Base-by-base conservation (phyloP, 2,113 vertebrate genomes). In the Pteruthius melanotis region DNA sequence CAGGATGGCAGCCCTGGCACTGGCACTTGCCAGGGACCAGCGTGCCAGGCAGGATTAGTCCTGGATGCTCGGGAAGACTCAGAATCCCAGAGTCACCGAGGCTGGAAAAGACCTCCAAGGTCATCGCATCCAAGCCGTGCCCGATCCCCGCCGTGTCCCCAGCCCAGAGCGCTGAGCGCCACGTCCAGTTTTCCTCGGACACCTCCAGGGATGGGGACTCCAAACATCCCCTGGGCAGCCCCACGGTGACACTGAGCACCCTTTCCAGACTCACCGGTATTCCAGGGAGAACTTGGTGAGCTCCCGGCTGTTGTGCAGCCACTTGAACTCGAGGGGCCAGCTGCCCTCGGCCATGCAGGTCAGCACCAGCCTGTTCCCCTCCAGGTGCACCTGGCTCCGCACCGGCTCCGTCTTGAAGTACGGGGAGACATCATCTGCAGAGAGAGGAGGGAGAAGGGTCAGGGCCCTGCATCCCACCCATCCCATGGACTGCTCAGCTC, bases 271-370 rank as follows among this genome's bases (percentile, higher is more conserved):
- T 97, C 96, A 99, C 99, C 99, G 98, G 98, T 99, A 99, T 64
- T 99, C 99, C 97, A 99, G 96, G 28, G 99, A 99, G 98, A 99
- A 99, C 68, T 98, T 98, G n/a, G 99, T 99, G 80, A 99, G 98
- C 97, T 99, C 99, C 2, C 91, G 98, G 39, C 97, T 98, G 75
- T 99, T 99, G 97, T 99, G 99, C 28, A 99, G 98, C 99, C 99
- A 99, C 96, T 99, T 99, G 97, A 99, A 99, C 97, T 99, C 99
- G 24, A 99, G 98, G 0, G 99, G 99, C 99, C 99, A 99, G 97
- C 99, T 99, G 96, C 99, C 99, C 96, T 99, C 99, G 0, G 99
- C 99, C 99, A 99, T 99, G 98, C 99, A 99, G 11, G 99, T 99
- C 44, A 99, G 98, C 37, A 99, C 99, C 96, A 99, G 97, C 28